Conservation (phyloP, 2,113 vertebrate species). For the Typhlomys cinereus region DNA sequence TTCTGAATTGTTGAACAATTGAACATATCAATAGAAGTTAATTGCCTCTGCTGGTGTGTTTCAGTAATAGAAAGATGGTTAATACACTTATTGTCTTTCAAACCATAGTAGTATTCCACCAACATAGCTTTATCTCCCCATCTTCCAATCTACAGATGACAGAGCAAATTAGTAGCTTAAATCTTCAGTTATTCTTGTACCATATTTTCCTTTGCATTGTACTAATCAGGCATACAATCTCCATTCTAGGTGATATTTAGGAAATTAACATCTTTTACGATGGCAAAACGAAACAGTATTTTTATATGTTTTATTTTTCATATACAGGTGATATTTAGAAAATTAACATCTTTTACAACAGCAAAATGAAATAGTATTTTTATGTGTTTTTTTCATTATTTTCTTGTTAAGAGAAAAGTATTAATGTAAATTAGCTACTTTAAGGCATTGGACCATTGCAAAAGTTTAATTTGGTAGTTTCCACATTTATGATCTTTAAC, state of each 20-base stretch:
- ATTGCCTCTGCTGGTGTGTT: neutral
- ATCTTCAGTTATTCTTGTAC: neutral
- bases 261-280: constrained; percentile 10
- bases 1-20: neutral
- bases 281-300: constrained; percentile 15
- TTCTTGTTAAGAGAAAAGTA: constrained; percentile 25
- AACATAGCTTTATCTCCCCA: neutral
- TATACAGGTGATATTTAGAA: constrained; percentile 33
- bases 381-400: neutral
- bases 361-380: constrained; percentile 28
- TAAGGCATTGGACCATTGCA: neutral
- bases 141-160: neutral
- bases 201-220: neutral
- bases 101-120: neutral
- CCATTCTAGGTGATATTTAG: constrained; percentile 2
- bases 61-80: neutral
- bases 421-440: constrained; percentile 25
- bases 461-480: constrained; percentile 11
- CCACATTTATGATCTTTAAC: constrained; percentile 34
- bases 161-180: neutral
- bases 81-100: neutral
- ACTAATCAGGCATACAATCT: neutral
- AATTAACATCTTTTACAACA: neutral
- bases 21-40: neutral
- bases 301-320: neutral